phyloP scores from a whole-genome alignment of 2,113 vertebrate genomes.

The Antechinus stuartii region DNA sequence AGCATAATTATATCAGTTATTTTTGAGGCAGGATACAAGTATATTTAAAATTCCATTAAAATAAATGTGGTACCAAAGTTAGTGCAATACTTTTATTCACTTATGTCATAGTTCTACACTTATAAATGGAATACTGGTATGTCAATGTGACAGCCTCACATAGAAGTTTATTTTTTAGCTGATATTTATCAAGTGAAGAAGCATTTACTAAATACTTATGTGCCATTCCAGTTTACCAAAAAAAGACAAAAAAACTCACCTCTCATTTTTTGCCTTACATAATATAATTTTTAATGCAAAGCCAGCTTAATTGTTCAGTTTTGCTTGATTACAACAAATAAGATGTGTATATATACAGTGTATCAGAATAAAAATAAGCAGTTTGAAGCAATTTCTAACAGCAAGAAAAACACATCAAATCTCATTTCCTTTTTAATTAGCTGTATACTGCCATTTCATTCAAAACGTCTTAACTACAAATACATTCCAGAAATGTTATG shows the following conservation, averaged over 20 bases:
- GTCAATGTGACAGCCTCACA: neutral
- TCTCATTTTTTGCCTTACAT: conserved; percentile 52
- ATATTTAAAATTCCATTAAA: neutral
- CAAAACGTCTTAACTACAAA: conserved; percentile 45
- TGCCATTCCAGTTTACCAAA: neutral
- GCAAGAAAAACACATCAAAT: conserved; percentile 20
- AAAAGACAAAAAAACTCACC: neutral
- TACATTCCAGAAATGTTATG: conserved; percentile 7
- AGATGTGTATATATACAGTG: conserved; percentile 28
- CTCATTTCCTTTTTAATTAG: conserved; percentile 26
- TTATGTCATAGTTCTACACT: neutral
- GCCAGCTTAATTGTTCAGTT: conserved; percentile 17
- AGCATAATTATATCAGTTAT: neutral
- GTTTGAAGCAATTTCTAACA: conserved; percentile 51
- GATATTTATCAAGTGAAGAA: neutral
- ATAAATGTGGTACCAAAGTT: neutral
- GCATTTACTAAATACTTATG: neutral
- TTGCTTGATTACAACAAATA: conserved; percentile 27
- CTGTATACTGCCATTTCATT: neutral
- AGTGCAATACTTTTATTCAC: neutral
- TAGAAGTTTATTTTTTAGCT: neutral
- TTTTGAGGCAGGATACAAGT: neutral
- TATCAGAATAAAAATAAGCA: conserved; percentile 26
- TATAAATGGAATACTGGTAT: neutral
- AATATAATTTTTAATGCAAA: conserved; percentile 33